Evolutionary conservation across 53 echinoderm and acorn worm species (phyloP), one percentile per base, ranked within the genome.

Genomic region (Temnopleurus reevesii): DNA sequence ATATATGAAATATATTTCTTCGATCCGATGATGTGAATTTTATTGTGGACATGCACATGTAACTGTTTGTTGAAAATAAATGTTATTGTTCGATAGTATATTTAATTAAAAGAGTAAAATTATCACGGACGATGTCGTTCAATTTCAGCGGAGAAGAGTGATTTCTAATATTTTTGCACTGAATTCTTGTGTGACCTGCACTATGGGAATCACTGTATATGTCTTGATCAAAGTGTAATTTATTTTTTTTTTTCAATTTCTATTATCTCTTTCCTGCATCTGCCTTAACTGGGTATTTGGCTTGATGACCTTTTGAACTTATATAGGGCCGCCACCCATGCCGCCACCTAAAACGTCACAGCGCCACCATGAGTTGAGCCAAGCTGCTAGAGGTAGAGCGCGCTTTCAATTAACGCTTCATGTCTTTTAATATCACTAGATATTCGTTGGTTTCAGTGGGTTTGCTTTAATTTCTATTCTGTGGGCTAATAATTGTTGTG

Each of bases 341-440:
- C 95, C 95, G 36, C 97, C 97, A 38, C 95, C 95, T 77, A 96
- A 96, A 95, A 96, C 96, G 36, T 96, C 96, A 55, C 84, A 93
- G 49, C 96, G 96, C 80, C 96, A 96, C 76, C 92, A 96, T 76
- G 91, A 96, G 92, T 91, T 96, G 81, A 92, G 94, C 88, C 90
- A 90, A n/a, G n/a, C n/a, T 89, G 92, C 81, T 92, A 93, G 96
- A 87, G 88, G 88, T 87, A 87, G 88, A 31, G 88, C 88, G 88
- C 88, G 86, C 86, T 85, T 85, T 85, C 36, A 33, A 55, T 47
- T 49, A 80, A 80, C 49, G 51, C 80, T 80, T 80, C 47, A 29
- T 80, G 80, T 80, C 51, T 77, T 23, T n/a, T 77, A 71, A 15
- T 36, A 21, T 51, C 53, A 46, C 31, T 51, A 44, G 27, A 28